Conservation (phyloP, 2,797 vertebrate species). For the Scolopax rusticola region DNA sequence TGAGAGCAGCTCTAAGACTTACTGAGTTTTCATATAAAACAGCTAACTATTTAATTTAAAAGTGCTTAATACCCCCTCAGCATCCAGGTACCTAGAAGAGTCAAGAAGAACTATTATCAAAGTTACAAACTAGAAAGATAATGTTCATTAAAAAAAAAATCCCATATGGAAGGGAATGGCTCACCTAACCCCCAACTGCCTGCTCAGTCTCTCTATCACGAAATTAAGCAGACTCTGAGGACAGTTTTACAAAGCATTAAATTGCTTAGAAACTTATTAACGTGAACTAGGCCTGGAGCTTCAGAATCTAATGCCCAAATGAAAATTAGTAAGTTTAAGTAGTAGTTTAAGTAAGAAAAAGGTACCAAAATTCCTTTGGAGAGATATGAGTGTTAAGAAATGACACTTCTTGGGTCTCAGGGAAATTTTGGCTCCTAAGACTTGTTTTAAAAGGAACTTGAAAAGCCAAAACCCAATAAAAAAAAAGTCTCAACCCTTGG, state of each 20-base stretch:
- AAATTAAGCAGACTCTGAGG: background rate
- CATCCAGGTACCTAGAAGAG: background rate
- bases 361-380: background rate
- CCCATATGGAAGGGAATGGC: background rate
- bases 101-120: background rate
- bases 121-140: background rate
- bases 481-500: background rate
- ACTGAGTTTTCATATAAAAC: background rate
- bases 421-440: background rate
- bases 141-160: background rate
- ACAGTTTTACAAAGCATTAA: background rate
- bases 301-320: constrained; percentile 10
- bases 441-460: background rate
- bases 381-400: background rate
- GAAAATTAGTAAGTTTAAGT: background rate
- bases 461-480: background rate
- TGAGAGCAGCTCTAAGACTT: background rate
- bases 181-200: background rate
- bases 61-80: background rate
- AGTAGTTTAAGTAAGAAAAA: background rate
- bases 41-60: background rate
- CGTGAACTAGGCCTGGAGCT: background rate
- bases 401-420: background rate
- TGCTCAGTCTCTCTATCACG: background rate
- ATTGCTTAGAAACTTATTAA: background rate